phyloP scores from a whole-genome alignment of 2,888 invertebrate genomes.

The Horisme vitalbata region DNA sequence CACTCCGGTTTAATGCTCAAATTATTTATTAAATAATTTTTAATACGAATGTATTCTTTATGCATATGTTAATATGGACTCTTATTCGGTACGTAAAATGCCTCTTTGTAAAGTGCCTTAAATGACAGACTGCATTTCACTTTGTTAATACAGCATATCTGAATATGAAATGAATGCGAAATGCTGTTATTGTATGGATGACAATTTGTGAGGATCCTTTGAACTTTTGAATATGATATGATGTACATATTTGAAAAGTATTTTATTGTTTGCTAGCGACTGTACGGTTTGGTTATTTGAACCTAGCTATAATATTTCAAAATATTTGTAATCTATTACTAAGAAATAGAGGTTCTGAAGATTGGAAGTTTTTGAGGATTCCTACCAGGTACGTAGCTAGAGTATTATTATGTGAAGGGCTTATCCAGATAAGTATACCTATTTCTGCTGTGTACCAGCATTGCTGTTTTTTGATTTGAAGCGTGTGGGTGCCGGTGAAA shows the following conservation, averaged over 20 bases:
- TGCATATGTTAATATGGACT: slow-evolving; percentile 35
- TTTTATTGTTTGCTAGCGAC: too few relatives aligned
- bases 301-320: too few relatives aligned
- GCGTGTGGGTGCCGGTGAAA: too few relatives aligned
- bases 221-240: neutral
- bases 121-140: slow-evolving; percentile 29
- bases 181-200: slow-evolving; percentile 2
- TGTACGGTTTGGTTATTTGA: too few relatives aligned
- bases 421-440: too few relatives aligned
- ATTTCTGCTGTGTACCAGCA: too few relatives aligned
- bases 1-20: slow-evolving; percentile 63
- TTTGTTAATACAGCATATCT: slow-evolving; percentile 19
- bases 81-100: slow-evolving; percentile 24
- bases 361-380: too few relatives aligned
- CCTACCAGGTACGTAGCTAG: too few relatives aligned
- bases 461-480: too few relatives aligned
- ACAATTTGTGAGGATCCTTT: neutral
- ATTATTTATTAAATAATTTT: slow-evolving; percentile 71
- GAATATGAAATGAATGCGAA: slow-evolving; percentile 24
- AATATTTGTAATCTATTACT: too few relatives aligned
- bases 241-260: neutral
- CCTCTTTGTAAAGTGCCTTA: slow-evolving; percentile 7
- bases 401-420: too few relatives aligned
- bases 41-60: slow-evolving; percentile 38
- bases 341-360: too few relatives aligned